Base-by-base conservation (phyloP, 2,888 invertebrate genomes). In the Proisotoma minuta region DNA sequence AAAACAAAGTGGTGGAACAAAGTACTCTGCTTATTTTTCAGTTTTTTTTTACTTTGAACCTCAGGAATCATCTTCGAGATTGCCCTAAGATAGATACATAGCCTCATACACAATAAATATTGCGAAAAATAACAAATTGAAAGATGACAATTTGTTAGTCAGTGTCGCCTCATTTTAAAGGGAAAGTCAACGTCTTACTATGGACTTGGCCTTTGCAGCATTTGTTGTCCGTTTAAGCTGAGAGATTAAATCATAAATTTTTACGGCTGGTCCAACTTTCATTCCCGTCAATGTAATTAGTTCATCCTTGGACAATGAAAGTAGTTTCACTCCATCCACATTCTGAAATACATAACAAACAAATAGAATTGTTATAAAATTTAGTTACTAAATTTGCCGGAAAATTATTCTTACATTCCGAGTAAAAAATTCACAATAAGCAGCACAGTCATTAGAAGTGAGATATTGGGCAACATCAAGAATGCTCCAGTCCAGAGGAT, bases 181-280 rank as follows among this genome's bases (percentile, higher is more conserved):
- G n/a, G n/a, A n/a, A n/a, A n/a, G n/a, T n/a, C n/a, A n/a, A n/a
- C n/a, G n/a, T n/a, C n/a, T n/a, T n/a, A n/a, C n/a, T n/a, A n/a
- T n/a, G n/a, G 12, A 34, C 8, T 24, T 22, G 22, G 53, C 53
- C 22, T 54, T 54, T 18, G 53, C 53, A 23, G 86, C 84, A 66
- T 87, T 86, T 78, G 87, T 87, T 82, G 90, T 89, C 78, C 86
- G 87, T 81, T 91, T 92, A 57, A 95, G 82, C 77, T 93, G 91
- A 76, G 92, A 90, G 76, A 96, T 90, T 71, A 96, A 84, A 81
- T 95, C 92, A 76, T 85, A 89, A 75, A 96, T 93, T 82, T 95
- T 95, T 64, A 96, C 79, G 20, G 94, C 92, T 5, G 95, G 95
- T 1, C 95, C 95, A 63, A 96, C 93, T 82, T 94, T 95, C 84